A percentile compares a stretch with the other conserved stretches of the same genome.
phyloP scores from a whole-genome alignment of 2,888 invertebrate genomes.

The Caenorhabditis macrosperma region DNA sequence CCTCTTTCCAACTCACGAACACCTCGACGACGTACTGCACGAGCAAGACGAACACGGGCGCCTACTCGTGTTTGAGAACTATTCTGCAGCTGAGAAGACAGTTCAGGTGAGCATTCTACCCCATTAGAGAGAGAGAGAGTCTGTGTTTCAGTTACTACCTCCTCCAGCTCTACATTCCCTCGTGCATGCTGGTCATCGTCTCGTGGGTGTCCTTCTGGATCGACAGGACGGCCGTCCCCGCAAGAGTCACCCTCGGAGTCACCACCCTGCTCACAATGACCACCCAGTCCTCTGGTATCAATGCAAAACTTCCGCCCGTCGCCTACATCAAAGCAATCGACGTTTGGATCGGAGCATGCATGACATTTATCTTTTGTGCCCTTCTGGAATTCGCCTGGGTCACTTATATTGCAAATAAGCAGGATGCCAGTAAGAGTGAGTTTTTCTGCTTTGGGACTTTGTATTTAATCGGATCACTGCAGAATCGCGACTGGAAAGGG shows the following conservation, averaged over 20 bases:
- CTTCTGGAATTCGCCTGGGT: constrained; percentile 97
- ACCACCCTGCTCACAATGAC: constrained; percentile 97
- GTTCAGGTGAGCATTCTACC: too few species aligned
- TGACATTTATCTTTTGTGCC: constrained; percentile 96
- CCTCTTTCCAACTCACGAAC: constrained; percentile 91
- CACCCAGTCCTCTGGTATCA: constrained; percentile 84
- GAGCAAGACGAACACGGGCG: constrained; percentile 96
- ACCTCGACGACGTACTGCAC: constrained; percentile 95
- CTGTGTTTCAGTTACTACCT: constrained; percentile 89
- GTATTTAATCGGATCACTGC: too few species aligned
- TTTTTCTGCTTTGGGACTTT: not conserved
- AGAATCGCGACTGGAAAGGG: constrained; percentile 36
- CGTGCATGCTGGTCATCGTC: constrained; percentile 84
- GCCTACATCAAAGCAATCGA: constrained; percentile 90
- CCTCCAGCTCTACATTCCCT: constrained; percentile 99
- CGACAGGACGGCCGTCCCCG: constrained; percentile 72
- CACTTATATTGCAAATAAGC: constrained; percentile 85
- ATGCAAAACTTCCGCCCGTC: constrained; percentile 82
- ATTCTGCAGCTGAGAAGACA: constrained; percentile 96
- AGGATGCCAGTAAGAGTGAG: constrained; percentile 60
- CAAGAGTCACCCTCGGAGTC: constrained; percentile 86
- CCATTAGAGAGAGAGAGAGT: too few species aligned
- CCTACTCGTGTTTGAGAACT: constrained; percentile 96
- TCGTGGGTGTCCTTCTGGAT: constrained; percentile 79
- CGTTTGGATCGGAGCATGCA: constrained; percentile 84